Evolutionary conservation across 1,140 invertebrate genomes (phyloP).

Genomic region (Chironomus striatipennis): DNA sequence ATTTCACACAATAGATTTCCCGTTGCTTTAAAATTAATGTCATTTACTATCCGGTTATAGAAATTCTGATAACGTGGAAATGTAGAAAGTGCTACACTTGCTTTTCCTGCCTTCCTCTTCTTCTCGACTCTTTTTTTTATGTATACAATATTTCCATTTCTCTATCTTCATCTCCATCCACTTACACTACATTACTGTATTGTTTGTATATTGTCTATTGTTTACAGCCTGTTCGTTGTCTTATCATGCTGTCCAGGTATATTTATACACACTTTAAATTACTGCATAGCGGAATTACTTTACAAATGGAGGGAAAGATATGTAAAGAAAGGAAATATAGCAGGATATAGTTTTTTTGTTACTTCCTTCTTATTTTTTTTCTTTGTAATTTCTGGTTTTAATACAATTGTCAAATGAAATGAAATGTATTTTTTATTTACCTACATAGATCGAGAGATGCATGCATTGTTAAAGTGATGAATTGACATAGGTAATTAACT

Average conservation of each 20-base stretch:
- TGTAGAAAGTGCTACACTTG: neutral
- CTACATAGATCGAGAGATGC: no score
- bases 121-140: neutral
- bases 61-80: neutral
- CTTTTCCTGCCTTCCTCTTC: neutral
- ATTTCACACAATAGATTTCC: slow-evolving; percentile 17
- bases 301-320: neutral
- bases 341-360: neutral
- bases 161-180: no score
- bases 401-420: no score
- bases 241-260: slow-evolving; percentile 1
- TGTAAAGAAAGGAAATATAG: neutral
- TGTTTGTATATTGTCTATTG: neutral
- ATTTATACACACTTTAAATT: neutral
- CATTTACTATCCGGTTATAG: neutral
- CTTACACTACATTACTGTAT: no score
- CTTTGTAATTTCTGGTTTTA: no score
- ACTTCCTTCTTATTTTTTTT: no score
- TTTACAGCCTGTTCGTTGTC: neutral
- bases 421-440: no score
- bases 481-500: no score
- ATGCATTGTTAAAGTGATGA: no score
- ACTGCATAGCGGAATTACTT: slow-evolving; percentile 7
- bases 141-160: no score
- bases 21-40: slow-evolving; percentile 11